Evolutionary conservation across 2,797 vertebrate species (phyloP), one percentile per base, ranked within the genome.

Genomic region (Typhlichthys eigenmanni): DNA sequence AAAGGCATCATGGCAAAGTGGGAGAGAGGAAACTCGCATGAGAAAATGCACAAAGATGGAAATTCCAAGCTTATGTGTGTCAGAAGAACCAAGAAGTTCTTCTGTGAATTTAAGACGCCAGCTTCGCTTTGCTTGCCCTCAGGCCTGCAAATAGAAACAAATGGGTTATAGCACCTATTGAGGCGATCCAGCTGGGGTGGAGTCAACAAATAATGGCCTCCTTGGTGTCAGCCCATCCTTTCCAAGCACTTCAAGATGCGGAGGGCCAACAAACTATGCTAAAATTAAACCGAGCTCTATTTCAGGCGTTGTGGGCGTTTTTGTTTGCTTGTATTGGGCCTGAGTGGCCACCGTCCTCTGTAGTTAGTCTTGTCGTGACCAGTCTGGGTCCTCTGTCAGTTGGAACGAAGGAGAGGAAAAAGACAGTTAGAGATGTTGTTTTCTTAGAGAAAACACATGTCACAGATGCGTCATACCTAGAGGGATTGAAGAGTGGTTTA

Each of bases 211-310:
- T 86, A 84, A 86, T 85, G 64, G 59, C 74, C 83, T 63, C 70
- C 74, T 87, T 76, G 60, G 70, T 74, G 84, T 78, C 71, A 64
- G 57, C 72, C 58, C 75, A 57, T 65, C 60, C 59, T 57, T 3
- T 62, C 46, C 76, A 77, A 87, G 76, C 72, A 83, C 69, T 85
- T 81, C 72, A 83, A 76, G 79, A 87, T 86, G 84, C 64, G 53
- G 58, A 75, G 65, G 45, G 60, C 58, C 47, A 51, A 71, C 68
- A 76, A 71, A 79, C 55, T 69, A 14, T 1, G 13, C 85, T 85
- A 85, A 78, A 88, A 88, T 84, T 82, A 56, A 80, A 76, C 80
- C 74, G 67, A 60, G 72, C 61, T 82, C 78, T 87, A 76, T 89
- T 85, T 86, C 72, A 0, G 56, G 55, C 0, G 0, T 50, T n/a